These are phyloP conservation scores for Lordiphosa mommai DNA, from an alignment of 1,140 invertebrate species.

Conservation along the genomic window DNA sequence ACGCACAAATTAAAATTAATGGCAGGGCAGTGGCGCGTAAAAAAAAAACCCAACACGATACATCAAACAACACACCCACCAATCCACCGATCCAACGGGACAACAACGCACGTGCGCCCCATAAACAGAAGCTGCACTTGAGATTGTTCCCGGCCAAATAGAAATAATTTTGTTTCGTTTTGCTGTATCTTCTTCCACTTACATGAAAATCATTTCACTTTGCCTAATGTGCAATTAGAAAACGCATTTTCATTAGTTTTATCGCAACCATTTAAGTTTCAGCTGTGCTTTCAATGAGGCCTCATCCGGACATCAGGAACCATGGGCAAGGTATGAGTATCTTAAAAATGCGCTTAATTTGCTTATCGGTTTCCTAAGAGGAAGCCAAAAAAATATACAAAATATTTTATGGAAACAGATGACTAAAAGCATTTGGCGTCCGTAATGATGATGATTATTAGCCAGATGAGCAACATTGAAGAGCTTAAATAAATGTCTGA, in stretches of 20 bases:
- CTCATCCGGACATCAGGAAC: neutral
- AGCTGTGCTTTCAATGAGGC: conserved; percentile 55
- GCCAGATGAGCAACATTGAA: conserved; percentile 16
- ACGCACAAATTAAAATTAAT: conserved; percentile 77
- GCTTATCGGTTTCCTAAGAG: conserved; percentile 34
- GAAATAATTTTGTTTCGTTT: neutral
- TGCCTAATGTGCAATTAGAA: conserved; percentile 78
- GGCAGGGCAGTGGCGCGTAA: conserved; percentile 68
- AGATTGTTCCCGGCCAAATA: conserved; percentile 28
- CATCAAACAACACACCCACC: conserved; percentile 47
- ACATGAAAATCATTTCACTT: conserved; percentile 68
- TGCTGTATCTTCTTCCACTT: conserved; percentile 40
- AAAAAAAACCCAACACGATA: conserved; percentile 66
- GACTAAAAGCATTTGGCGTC: conserved; percentile 70
- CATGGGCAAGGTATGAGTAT: conserved; percentile 22
- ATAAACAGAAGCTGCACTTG: conserved; percentile 77
- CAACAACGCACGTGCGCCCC: conserved; percentile 27
- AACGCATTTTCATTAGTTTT: conserved; percentile 79
- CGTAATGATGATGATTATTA: conserved; percentile 44
- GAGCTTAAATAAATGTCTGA: conserved; percentile 1
- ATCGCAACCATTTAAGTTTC: conserved; percentile 67
- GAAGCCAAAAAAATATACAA: conserved; percentile 6
- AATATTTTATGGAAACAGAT: conserved; percentile 43
- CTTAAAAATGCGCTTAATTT: conserved; percentile 49
- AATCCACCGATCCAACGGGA: neutral